phyloP scores from a whole-genome alignment of 2,888 invertebrate genomes.

The Entomobrya multifasciata region DNA sequence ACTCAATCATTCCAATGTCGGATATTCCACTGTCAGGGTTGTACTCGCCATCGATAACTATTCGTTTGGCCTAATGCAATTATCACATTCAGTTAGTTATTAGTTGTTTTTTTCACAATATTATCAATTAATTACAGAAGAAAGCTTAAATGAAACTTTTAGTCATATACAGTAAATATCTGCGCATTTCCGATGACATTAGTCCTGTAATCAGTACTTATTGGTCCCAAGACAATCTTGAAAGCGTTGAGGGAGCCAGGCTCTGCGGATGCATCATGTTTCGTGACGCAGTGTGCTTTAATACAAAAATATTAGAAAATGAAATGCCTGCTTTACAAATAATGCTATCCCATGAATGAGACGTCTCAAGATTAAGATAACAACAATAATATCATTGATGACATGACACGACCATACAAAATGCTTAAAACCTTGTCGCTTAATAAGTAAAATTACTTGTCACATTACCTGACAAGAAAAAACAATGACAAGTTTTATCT shows the following conservation, averaged over 20 bases:
- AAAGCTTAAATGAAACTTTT: background rate
- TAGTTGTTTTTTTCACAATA: background rate
- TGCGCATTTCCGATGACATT: slow-evolving; percentile 73
- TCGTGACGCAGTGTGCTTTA: slow-evolving; percentile 73
- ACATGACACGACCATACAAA: slow-evolving; percentile 14
- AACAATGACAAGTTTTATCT: background rate
- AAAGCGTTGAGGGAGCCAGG: slow-evolving; percentile 58
- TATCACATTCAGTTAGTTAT: background rate
- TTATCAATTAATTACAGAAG: slow-evolving; percentile 5
- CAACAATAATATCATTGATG: no score
- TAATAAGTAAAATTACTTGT: background rate
- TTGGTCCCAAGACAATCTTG: slow-evolving; percentile 71
- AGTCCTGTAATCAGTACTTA: slow-evolving; percentile 71
- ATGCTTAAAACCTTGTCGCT: background rate
- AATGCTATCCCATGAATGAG: no score
- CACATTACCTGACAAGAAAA: background rate
- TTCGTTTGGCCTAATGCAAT: slow-evolving; percentile 68
- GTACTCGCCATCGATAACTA: slow-evolving; percentile 72
- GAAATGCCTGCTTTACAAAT: background rate
- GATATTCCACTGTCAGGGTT: slow-evolving; percentile 72
- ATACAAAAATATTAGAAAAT: background rate
- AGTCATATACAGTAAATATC: slow-evolving; percentile 66
- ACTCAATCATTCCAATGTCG: slow-evolving; percentile 74
- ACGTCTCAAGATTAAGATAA: no score
- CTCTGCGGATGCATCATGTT: slow-evolving; percentile 65